Evolutionary conservation across 2,888 invertebrate genomes (phyloP).

Genomic region (Gastracanthus pulcherrimus): DNA sequence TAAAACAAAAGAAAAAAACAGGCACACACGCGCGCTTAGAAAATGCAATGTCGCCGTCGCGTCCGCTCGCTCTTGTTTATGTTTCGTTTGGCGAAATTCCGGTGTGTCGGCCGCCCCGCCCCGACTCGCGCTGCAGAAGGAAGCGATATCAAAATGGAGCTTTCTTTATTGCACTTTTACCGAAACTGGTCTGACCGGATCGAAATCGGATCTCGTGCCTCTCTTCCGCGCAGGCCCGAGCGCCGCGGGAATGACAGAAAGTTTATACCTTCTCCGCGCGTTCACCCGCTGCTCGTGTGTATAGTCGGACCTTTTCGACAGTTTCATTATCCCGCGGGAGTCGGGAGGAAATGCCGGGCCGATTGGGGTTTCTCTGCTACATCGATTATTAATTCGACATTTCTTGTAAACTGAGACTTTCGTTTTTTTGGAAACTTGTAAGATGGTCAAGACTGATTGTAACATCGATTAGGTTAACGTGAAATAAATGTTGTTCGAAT

Average conservation of each 20-base stretch:
- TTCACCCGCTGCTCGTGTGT: neutral
- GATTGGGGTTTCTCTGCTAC: neutral
- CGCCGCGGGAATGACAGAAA: constrained; percentile 42
- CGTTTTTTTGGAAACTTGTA: no score
- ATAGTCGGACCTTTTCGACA: neutral
- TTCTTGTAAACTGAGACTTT: no score
- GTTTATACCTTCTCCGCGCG: constrained; percentile 5
- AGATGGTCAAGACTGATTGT: no score
- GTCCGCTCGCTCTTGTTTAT: constrained; percentile 43
- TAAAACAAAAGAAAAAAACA: neutral
- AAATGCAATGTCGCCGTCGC: constrained; percentile 40
- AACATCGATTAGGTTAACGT: no score
- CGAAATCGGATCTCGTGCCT: constrained; percentile 53
- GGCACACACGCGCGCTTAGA: neutral
- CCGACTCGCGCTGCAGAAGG: constrained; percentile 30
- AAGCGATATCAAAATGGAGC: constrained; percentile 52
- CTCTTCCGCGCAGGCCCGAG: constrained; percentile 35
- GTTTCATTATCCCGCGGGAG: no score
- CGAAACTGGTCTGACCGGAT: constrained; percentile 58
- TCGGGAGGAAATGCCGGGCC: no score
- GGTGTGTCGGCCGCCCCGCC: neutral
- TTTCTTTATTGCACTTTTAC: constrained; percentile 58
- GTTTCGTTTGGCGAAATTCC: constrained; percentile 32
- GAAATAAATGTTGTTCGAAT: no score
- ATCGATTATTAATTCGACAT: no score